A percentile compares a stretch with the other conserved stretches of the same genome.
These are phyloP conservation scores for Tarsius wallacei DNA, from an alignment of 2,797 vertebrate species.

Conservation along the genomic window DNA sequence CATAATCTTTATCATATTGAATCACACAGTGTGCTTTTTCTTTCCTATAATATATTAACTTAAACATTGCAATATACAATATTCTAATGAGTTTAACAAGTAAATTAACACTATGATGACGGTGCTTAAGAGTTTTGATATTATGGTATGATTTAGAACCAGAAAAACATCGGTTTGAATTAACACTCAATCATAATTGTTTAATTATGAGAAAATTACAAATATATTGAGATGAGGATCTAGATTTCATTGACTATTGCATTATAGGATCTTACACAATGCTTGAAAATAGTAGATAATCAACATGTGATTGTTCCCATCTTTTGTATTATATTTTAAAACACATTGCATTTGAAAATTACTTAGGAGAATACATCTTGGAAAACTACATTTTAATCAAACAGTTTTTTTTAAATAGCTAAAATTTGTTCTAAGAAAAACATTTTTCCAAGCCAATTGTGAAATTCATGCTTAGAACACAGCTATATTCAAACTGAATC, in stretches of 20 bases:
- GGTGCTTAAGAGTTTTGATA: not conserved
- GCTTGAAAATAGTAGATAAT: not conserved
- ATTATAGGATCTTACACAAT: not conserved
- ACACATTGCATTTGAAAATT: not conserved
- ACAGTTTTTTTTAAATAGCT: not conserved
- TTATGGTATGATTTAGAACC: not conserved
- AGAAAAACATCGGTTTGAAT: not conserved
- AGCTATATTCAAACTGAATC: not conserved
- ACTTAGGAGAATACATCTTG: not conserved
- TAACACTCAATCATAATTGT: not conserved
- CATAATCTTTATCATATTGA: not conserved
- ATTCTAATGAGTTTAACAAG: not conserved
- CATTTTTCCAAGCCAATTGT: not conserved
- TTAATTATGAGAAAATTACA: not conserved
- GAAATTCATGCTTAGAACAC: not conserved
- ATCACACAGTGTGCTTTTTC: not conserved
- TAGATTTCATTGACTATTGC: not conserved
- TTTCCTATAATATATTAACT: not conserved
- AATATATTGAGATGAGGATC: not conserved
- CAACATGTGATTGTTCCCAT: not conserved
- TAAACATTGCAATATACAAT: not conserved
- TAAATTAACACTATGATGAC: not conserved
- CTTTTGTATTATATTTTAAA: not conserved
- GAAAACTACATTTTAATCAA: not conserved
- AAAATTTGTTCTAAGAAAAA: not conserved